Evolutionary conservation across 92 coral and sea anemone genomes (phyloP), one percentile per base, ranked within the genome.

Genomic region (Palythoa grandis): DNA sequence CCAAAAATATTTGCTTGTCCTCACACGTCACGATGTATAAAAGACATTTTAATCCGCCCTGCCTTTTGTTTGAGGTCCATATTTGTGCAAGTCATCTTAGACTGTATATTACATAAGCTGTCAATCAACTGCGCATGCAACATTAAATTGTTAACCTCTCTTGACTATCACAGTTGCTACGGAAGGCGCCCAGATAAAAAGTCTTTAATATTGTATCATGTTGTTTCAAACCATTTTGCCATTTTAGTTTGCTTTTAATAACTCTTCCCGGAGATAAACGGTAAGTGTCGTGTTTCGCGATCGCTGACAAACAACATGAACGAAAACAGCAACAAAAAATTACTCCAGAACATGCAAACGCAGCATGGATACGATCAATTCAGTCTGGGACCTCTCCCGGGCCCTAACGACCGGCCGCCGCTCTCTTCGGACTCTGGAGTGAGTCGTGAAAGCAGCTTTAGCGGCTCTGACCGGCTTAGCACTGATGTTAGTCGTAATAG

Each of bases 401-500:
- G 23, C 24, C 61, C 85, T 47, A 63, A 63, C 22, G 48, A 52
- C 56, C 74, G 60, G 13, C 73, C 40, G 17, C 66, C 58, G 14
- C 60, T 67, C 22, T 80, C 85, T 2, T 80, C 85, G 29, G 85
- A 80, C 58, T 80, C 85, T 19, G 57, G 85, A 14, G 86, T 92
- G 11, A 92, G 94, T 43, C 89, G 95, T 0, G 95, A 92, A 5
- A 89, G 91, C 72, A 94, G 98, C 56, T 92, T 90, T 52, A 88
- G 93, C 82, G 87, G 94, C 48, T 86, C 87, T 13, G 98, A 94
- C 43, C 87, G 76, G 2, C 77, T 83, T 38, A 88, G 91, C 17
- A 70, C 90, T n/a, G 86, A 92, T 47, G 87, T 92, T 7, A 94
- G 98, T 83, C 93, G 98, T 37, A 92, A 94, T 47, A 92, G 94